Evolutionary conservation across 1,140 invertebrate genomes (phyloP), one percentile per base, ranked within the genome.

Genomic region (Aphaenogaster floridana): DNA sequence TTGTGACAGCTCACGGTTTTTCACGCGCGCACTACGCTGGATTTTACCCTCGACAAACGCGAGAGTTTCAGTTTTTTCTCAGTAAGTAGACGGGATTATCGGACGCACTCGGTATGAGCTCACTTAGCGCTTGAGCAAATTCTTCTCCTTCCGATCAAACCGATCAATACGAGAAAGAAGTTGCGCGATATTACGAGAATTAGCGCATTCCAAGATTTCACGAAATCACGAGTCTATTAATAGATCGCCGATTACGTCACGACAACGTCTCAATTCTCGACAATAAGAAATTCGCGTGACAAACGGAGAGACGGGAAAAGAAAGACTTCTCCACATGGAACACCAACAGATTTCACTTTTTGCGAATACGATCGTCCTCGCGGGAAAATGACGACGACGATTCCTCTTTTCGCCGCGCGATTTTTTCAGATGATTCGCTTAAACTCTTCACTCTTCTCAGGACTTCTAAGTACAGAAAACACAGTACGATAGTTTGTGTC

Each of bases 391-490:
- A 63, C 17, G 54, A 77, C 50, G 17, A 21, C 2, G 61, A 11
- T 2, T n/a, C 28, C 21, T 17, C 39, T 2, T 42, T 5, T 45
- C 7, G 42, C 6, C 48, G 36, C 17, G 28, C 84, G 50, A 89
- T 89, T 68, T 63, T 88, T 88, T 94, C 90, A 94, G 84, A 93
- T 87, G 86, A 91, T 89, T 77, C 92, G 93, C 78, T 94, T 94
- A 91, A 92, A 93, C 64, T 90, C 86, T 92, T 92, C 88, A 93
- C 93, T 93, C 93, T 93, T 81, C 86, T 93, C 92, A 90, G 94
- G 94, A 95, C 94, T 94, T 95, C 94, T 95, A 95, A 95, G 94
- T 93, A 94, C 93, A 93, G 93, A 92, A 88, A 94, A 94, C 77
- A 93, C 93, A 63, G 87, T 91, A 90, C 93, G 87, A 92, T 93